phyloP scores from a whole-genome alignment of 2,888 invertebrate species.

The Clanis bilineata region DNA sequence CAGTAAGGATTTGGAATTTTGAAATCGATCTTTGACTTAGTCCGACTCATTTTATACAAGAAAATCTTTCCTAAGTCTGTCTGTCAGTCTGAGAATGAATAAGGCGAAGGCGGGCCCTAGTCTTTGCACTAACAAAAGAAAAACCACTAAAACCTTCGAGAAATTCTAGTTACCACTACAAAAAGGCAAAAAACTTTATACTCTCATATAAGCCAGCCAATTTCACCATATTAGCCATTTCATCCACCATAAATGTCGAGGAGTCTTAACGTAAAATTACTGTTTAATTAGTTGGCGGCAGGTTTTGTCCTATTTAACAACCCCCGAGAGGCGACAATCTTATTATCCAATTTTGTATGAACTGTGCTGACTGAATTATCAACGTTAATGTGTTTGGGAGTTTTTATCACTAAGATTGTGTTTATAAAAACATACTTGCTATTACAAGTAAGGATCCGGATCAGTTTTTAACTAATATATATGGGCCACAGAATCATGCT shows the following conservation, averaged over 20 bases:
- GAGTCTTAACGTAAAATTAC: slow-evolving; percentile 41
- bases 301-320: slow-evolving; percentile 35
- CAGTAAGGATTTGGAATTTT: too few species aligned
- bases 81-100: too few species aligned
- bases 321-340: slow-evolving; percentile 26
- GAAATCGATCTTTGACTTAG: too few species aligned
- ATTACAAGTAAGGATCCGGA: too few species aligned
- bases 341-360: not conserved
- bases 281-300: slow-evolving; percentile 41
- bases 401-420: too few species aligned
- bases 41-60: too few species aligned
- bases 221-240: slow-evolving; percentile 16
- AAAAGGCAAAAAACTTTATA: slow-evolving; percentile 3
- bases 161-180: not conserved
- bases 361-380: not conserved
- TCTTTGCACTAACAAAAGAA: not conserved
- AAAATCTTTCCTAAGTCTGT: too few species aligned
- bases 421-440: too few species aligned
- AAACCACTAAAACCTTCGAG: not conserved
- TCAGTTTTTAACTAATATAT: too few species aligned
- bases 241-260: slow-evolving; percentile 17
- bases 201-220: not conserved
- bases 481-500: too few species aligned
- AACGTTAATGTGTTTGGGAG: not conserved
- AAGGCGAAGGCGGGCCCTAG: too few species aligned